These are phyloP conservation scores for Acanthiza pusilla DNA, from an alignment of 2,797 vertebrate species.

Conservation along the genomic window DNA sequence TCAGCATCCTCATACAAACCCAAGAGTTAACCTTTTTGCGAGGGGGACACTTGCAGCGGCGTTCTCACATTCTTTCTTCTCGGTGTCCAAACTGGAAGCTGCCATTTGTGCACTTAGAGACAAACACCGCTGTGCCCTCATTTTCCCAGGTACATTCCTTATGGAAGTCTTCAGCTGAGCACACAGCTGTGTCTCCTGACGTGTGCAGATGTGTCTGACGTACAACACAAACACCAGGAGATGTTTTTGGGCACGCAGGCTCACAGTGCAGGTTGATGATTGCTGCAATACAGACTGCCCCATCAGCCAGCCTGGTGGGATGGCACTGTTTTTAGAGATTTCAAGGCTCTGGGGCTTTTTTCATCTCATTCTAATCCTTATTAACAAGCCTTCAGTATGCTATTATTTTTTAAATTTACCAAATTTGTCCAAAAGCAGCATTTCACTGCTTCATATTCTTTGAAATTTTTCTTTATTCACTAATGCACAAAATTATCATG, in stretches of 20 bases:
- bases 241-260: not conserved
- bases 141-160: accelerated
- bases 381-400: not conserved
- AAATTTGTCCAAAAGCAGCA: not conserved
- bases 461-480: not conserved
- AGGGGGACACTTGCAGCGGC: not conserved
- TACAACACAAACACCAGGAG: not conserved
- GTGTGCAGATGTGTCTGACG: accelerated
- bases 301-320: not conserved
- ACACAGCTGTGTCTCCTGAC: not conserved
- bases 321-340: not conserved
- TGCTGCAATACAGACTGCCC: not conserved
- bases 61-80: not conserved
- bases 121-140: not conserved
- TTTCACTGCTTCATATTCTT: not conserved
- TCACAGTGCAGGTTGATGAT: not conserved
- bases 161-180: not conserved
- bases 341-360: not conserved
- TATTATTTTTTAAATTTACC: not conserved
- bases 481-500: not conserved
- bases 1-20: not conserved
- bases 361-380: not conserved
- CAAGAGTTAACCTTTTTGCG: not conserved
- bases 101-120: not conserved
- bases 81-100: not conserved